Percentiles rank a stretch among this genome's conserved stretches.
These are phyloP conservation scores for Rhagoletis pomonella DNA, from an alignment of 1,140 invertebrate species.

Conservation along the genomic window DNA sequence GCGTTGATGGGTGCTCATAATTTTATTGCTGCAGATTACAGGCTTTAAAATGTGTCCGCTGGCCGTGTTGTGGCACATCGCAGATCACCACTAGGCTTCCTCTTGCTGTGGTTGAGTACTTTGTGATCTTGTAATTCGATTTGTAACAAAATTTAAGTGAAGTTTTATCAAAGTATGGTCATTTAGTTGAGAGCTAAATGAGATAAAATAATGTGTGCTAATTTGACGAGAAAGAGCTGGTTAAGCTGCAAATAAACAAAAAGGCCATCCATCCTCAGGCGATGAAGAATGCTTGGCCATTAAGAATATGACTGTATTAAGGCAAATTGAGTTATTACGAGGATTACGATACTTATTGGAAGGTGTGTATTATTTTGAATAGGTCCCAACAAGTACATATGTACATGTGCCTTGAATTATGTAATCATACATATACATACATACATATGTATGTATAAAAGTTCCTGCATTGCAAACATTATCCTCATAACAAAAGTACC, in stretches of 20 bases:
- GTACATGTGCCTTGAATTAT: no score
- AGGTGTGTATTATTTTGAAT: no score
- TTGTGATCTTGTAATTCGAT: constrained; percentile 48
- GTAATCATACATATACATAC: no score
- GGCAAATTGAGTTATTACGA: constrained; percentile 21
- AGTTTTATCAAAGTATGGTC: background rate
- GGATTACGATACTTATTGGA: no score
- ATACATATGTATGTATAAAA: no score
- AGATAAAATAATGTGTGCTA: constrained; percentile 41
- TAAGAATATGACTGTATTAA: background rate
- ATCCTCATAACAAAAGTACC: no score
- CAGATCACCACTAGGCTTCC: background rate
- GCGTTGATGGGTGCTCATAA: constrained; percentile 44
- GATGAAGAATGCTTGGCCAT: background rate
- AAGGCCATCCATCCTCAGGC: background rate
- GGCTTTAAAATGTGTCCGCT: constrained; percentile 4
- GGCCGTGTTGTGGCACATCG: background rate
- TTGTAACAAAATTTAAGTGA: constrained; percentile 36
- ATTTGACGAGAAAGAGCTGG: constrained; percentile 28
- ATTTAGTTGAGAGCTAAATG: constrained; percentile 1
- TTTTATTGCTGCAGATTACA: constrained; percentile 49
- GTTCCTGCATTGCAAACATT: no score
- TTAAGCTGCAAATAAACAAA: background rate
- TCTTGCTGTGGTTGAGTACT: background rate
- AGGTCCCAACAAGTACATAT: no score